A percentile compares a stretch with the other conserved stretches of the same genome.
Conservation (phyloP, 2,797 vertebrate genomes). For the Lepidocolaptes lacrymiger region DNA sequence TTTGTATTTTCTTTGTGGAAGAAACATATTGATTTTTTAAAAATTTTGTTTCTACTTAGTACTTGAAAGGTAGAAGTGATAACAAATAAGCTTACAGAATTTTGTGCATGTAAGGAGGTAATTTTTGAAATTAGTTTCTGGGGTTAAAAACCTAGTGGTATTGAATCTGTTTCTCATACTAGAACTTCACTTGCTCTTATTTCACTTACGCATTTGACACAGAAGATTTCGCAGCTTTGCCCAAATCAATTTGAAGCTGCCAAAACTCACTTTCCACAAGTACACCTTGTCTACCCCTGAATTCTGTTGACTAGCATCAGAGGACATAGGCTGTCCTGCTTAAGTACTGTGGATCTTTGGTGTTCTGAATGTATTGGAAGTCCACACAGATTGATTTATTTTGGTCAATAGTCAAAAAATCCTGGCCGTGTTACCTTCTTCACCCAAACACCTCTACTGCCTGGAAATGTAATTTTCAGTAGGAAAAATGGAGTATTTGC, state of each 20-base stretch:
- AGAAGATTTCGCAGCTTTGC: neutral
- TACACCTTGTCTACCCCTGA: neutral
- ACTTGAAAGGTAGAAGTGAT: neutral
- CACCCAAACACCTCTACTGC: neutral
- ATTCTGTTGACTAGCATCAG: neutral
- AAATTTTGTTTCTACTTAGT: neutral
- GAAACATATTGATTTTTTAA: neutral
- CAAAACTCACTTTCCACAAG: neutral
- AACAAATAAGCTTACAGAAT: neutral
- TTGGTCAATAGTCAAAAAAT: neutral
- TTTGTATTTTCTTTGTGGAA: neutral
- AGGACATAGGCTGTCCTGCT: fast-evolving
- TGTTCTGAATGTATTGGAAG: neutral
- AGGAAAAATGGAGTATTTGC: neutral
- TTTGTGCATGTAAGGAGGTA: neutral
- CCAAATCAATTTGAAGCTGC: neutral
- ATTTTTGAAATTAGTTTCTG: neutral
- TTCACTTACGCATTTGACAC: neutral
- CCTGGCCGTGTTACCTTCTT: neutral
- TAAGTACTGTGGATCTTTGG: neutral
- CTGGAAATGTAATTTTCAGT: neutral
- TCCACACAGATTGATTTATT: neutral
- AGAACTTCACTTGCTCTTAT: neutral
- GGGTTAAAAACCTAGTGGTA: neutral
- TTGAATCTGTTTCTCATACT: neutral